A percentile compares a stretch with the other conserved stretches of the same genome.
These are phyloP conservation scores for Eustalomyia histrio DNA, from an alignment of 2,888 invertebrate genomes.

Conservation along the genomic window DNA sequence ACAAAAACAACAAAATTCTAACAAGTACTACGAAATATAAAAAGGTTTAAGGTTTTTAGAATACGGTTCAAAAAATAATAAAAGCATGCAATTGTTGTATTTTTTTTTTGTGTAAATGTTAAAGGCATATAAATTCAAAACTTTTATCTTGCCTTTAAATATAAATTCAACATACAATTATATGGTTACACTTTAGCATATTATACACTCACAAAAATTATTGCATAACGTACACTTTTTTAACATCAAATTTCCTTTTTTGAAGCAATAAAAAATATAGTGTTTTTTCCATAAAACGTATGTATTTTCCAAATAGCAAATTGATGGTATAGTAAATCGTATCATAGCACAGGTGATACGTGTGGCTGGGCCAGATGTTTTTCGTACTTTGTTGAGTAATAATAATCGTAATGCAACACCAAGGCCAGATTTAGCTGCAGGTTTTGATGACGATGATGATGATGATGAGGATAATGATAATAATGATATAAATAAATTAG, in stretches of 20 bases:
- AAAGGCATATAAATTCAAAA: not conserved
- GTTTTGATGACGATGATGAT: slow-evolving; percentile 80
- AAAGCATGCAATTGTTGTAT: not conserved
- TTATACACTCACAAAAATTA: slow-evolving; percentile 15
- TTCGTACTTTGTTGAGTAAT: slow-evolving; percentile 75
- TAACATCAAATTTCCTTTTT: slow-evolving; percentile 1
- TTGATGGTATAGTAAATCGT: slow-evolving; percentile 78
- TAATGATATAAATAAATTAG: slow-evolving; percentile 65
- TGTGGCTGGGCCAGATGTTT: slow-evolving; percentile 87
- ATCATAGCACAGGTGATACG: slow-evolving; percentile 83
- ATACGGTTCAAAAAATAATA: not conserved
- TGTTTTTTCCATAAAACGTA: slow-evolving; percentile 39
- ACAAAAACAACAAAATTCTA: slow-evolving; percentile 44
- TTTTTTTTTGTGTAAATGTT: not conserved
- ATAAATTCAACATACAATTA: not conserved
- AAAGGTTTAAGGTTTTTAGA: not conserved
- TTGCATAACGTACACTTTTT: slow-evolving; percentile 36
- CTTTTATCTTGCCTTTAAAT: not conserved
- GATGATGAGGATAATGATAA: slow-evolving; percentile 75
- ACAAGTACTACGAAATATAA: not conserved
- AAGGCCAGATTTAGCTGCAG: slow-evolving; percentile 80
- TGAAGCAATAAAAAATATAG: slow-evolving; percentile 30
- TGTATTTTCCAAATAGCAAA: slow-evolving; percentile 74
- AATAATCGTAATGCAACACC: slow-evolving; percentile 70
- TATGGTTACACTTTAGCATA: slow-evolving; percentile 36